Evolutionary conservation across 2,888 invertebrate genomes (phyloP), one percentile per base, ranked within the genome.

Genomic region (Phengaris arion): DNA sequence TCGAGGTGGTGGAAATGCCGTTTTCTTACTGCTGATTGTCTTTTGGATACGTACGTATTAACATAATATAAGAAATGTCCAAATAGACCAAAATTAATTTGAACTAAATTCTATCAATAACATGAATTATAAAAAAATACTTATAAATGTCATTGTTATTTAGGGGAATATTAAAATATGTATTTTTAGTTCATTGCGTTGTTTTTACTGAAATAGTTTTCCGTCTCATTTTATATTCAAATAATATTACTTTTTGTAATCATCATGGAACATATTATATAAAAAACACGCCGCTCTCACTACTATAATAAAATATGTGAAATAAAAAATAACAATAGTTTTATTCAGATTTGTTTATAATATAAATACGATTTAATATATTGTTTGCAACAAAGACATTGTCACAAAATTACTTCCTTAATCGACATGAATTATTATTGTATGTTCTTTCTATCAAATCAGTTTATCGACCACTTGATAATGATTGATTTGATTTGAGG

Each of bases 401-500:
- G 35, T 35, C 72, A 35, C 22, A 35, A n/a, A 70, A 72, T 22
- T 22, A 45, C 54, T 72, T 54, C 72, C 72, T 54, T 35, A 6
- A 35, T 55, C 52, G 54, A 54, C 45, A 59, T 15, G 15, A 22
- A 22, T 74, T 35, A 10, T 35, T 68, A 52, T 52, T 48, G 69
- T 12, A 46, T 15, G 6, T 9, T 13, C 70, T 70, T 68, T 69
- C 48, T 55, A 57, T 69, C 48, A 57, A 46, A 54, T 70, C 55
- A 22, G 22, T 74, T 10, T 64, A 52, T 51, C 59, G 8, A 51
- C 57, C 69, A 70, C 75, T 75, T 69, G 46, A 75, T 13, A 75
- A 57, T 75, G 75, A 75, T 75, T 75, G 57, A 75, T 75, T 75
- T n/a, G 22, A 35, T 46, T 64, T 48, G 7, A 74, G 48, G 5